Evolutionary conservation across 2,888 invertebrate species (phyloP).

Genomic region (Saturnia pavonia): DNA sequence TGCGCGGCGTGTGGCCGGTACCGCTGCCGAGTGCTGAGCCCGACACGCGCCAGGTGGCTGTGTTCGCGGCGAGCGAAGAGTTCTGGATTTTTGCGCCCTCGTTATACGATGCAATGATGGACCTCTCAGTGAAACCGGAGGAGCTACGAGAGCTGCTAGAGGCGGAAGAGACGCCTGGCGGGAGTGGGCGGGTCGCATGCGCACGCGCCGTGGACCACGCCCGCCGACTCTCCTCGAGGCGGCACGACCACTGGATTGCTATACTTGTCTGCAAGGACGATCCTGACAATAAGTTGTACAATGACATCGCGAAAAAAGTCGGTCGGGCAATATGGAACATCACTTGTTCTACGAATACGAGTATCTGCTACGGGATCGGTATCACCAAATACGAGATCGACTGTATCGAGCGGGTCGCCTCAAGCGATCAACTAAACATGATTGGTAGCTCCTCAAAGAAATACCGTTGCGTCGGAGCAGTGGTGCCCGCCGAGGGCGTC

Average conservation of each 20-base stretch:
- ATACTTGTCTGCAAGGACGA: slow-evolving; percentile 33
- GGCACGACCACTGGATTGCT: slow-evolving; percentile 13
- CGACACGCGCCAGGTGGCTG: slow-evolving; percentile 1
- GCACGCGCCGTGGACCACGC: background rate
- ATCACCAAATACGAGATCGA: background rate
- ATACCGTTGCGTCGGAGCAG: slow-evolving; percentile 21
- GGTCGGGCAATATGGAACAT: background rate
- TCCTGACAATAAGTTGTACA: slow-evolving; percentile 5
- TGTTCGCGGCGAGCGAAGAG: slow-evolving; percentile 6
- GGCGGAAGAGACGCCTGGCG: slow-evolving; percentile 12
- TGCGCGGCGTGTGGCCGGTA: slow-evolving; percentile 17
- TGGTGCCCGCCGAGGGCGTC: slow-evolving; percentile 28
- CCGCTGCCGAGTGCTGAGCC: slow-evolving; percentile 14
- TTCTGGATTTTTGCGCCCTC: background rate
- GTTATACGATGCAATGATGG: background rate
- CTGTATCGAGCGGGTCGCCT: background rate
- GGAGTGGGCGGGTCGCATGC: slow-evolving; percentile 27
- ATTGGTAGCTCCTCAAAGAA: background rate
- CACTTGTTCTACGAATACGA: background rate
- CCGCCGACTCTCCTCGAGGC: slow-evolving; percentile 10
- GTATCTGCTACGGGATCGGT: background rate
- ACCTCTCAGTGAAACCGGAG: slow-evolving; percentile 13
- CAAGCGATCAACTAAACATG: background rate
- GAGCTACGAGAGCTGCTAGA: slow-evolving; percentile 24
- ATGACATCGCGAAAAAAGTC: background rate